Conservation (phyloP, 2,888 invertebrate species). For the Parnassius apollo region DNA sequence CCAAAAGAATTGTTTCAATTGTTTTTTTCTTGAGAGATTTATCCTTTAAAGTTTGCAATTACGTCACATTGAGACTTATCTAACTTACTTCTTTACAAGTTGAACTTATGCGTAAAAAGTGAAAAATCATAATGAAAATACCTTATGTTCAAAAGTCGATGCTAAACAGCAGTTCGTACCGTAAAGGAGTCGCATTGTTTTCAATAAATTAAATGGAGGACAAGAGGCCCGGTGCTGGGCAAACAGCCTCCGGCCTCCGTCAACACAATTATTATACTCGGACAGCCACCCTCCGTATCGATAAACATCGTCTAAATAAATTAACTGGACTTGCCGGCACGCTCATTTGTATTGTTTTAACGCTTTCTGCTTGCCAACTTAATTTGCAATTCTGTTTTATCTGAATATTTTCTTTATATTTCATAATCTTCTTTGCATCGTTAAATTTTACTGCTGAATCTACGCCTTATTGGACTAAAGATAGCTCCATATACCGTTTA, state of each 20-base stretch:
- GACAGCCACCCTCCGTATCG: slow-evolving; percentile 72
- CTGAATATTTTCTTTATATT: slow-evolving; percentile 14
- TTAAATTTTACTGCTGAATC: too few relatives aligned
- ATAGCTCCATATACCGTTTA: too few relatives aligned
- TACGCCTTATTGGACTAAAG: too few relatives aligned
- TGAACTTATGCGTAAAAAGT: too few relatives aligned
- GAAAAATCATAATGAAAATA: background rate
- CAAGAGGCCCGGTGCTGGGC: slow-evolving; percentile 58
- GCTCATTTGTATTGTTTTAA: slow-evolving; percentile 42
- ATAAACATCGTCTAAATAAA: slow-evolving; percentile 78
- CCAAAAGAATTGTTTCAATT: too few relatives aligned
- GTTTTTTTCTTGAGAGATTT: too few relatives aligned
- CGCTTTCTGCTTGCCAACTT: background rate
- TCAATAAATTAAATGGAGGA: slow-evolving; percentile 77
- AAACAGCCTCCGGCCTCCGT: slow-evolving; percentile 72
- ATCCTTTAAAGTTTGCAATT: too few relatives aligned
- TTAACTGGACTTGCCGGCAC: slow-evolving; percentile 59
- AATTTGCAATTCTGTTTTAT: slow-evolving; percentile 14
- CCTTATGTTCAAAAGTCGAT: slow-evolving; percentile 26
- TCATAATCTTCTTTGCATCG: slow-evolving; percentile 3
- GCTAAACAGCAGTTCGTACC: slow-evolving; percentile 27
- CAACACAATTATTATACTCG: slow-evolving; percentile 81
- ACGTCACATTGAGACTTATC: too few relatives aligned
- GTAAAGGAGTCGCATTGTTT: slow-evolving; percentile 63
- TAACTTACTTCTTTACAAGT: too few relatives aligned